Evolutionary conservation across 2,113 vertebrate species (phyloP).

Genomic region (Lathamus discolor): DNA sequence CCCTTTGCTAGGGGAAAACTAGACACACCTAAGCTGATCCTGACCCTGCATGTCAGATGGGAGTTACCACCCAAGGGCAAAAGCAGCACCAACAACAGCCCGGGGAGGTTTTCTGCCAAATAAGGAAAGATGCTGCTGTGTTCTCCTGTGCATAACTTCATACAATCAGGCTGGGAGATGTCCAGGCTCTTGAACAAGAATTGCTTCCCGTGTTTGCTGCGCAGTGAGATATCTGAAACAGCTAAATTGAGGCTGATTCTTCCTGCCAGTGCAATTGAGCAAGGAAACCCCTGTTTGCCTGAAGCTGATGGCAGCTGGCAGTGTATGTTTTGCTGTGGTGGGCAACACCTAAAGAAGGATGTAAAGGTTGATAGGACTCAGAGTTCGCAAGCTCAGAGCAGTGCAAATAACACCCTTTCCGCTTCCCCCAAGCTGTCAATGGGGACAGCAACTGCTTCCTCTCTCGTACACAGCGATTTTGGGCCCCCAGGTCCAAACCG

Average conservation of each 20-base stretch:
- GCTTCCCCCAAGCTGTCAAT: background rate
- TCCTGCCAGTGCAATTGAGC: background rate
- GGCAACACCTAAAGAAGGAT: background rate
- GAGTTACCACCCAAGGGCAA: background rate
- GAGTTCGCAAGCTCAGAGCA: background rate
- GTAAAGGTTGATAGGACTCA: background rate
- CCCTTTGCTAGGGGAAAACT: background rate
- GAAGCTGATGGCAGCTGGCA: background rate
- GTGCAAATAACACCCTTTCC: background rate
- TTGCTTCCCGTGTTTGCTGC: background rate
- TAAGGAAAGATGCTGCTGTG: background rate
- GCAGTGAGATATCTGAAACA: background rate
- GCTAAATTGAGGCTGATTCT: background rate
- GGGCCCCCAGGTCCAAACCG: background rate
- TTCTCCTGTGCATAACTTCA: background rate
- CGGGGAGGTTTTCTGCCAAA: background rate
- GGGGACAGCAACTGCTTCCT: background rate
- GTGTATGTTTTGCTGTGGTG: background rate
- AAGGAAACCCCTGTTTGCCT: background rate
- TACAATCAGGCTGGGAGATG: background rate
- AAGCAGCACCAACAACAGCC: background rate
- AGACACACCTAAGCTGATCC: background rate
- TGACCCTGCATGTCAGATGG: background rate
- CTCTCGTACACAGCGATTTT: background rate
- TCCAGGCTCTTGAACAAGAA: background rate